Conservation (phyloP, 2,888 invertebrate species). For the Acrobasis suavella region DNA sequence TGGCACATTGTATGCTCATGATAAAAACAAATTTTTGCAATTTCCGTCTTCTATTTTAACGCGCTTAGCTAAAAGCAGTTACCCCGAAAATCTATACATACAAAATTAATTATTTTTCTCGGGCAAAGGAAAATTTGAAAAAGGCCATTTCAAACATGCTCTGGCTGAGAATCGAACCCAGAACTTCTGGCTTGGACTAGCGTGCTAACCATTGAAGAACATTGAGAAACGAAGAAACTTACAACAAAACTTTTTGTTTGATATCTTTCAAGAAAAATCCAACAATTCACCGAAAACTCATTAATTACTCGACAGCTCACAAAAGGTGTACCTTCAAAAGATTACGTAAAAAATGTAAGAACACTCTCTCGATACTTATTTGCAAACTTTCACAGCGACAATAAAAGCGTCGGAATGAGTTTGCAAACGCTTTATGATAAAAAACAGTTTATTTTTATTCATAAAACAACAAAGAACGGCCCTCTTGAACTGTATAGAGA, state of each 20-base stretch:
- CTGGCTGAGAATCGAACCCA: no score
- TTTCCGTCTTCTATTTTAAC: no score
- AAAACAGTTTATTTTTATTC: constrained; percentile 23
- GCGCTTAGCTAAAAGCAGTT: no score
- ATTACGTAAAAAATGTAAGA: not conserved
- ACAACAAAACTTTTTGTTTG: not conserved
- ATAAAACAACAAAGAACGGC: constrained; percentile 24
- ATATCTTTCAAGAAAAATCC: not conserved
- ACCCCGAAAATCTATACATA: no score
- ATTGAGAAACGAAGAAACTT: not conserved
- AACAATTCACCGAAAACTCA: constrained; percentile 7
- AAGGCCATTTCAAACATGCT: no score
- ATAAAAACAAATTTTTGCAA: no score
- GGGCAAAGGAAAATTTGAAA: no score
- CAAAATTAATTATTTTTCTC: no score
- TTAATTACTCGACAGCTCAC: not conserved
- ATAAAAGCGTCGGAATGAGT: constrained; percentile 24
- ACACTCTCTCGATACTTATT: constrained; percentile 7
- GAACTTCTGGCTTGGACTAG: no score
- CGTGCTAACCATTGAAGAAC: no score
- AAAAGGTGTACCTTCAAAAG: constrained; percentile 8
- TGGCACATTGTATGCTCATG: no score
- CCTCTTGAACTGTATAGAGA: constrained; percentile 21
- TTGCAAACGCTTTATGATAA: constrained; percentile 21
- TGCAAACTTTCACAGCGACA: constrained; percentile 19